These are phyloP conservation scores for Onychorhynchus coronatus DNA, from an alignment of 2,113 vertebrate genomes.

Conservation along the genomic window DNA sequence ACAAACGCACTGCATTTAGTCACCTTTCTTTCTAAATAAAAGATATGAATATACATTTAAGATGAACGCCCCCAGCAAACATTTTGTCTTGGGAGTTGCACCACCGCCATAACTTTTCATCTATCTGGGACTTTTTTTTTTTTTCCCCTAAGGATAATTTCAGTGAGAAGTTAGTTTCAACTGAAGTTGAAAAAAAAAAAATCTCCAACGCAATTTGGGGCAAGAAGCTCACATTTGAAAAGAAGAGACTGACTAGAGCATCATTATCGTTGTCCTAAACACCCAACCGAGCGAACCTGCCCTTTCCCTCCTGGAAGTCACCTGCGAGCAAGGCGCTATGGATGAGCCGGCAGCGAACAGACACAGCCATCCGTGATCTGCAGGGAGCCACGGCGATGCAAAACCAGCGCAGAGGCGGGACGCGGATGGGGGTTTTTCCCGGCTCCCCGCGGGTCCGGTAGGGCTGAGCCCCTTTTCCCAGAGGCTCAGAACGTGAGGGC, in stretches of 20 bases:
- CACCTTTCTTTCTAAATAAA: background rate
- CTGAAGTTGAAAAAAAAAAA: background rate
- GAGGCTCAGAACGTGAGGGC: background rate
- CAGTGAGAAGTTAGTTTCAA: background rate
- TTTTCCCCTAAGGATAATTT: background rate
- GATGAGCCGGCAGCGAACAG: background rate
- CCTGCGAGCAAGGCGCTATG: rapidly evolving
- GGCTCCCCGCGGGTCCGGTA: background rate
- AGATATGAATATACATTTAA: rapidly evolving
- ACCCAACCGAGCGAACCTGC: rapidly evolving
- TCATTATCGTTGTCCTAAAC: rapidly evolving
- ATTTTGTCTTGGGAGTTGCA: background rate
- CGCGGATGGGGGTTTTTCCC: background rate
- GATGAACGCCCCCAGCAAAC: background rate
- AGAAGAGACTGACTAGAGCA: background rate
- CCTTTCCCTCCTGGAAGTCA: background rate
- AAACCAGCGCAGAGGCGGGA: background rate
- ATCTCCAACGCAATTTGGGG: background rate
- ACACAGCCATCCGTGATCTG: rapidly evolving
- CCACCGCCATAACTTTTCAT: background rate
- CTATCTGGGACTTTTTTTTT: background rate
- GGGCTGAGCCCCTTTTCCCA: background rate
- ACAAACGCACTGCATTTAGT: background rate
- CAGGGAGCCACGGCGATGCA: background rate
- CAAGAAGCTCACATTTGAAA: background rate